phyloP scores from a whole-genome alignment of 2,888 invertebrate genomes.

The Stenolophus ochropezus region DNA sequence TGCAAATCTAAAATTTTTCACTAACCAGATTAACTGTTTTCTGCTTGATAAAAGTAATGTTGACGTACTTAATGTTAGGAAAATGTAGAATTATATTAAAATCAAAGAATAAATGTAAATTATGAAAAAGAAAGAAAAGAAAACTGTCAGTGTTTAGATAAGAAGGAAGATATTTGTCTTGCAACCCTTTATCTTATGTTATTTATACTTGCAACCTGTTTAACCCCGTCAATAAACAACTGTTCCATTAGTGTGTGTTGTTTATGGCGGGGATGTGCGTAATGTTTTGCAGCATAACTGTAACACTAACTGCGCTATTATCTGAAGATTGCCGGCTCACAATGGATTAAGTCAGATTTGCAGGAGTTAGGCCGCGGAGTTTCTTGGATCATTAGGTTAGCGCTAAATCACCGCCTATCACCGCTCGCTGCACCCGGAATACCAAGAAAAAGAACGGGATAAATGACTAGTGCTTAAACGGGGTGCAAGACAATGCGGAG shows the following conservation, averaged over 20 bases:
- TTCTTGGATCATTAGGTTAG: constrained; percentile 59
- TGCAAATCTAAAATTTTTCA: too few relatives aligned
- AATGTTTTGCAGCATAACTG: constrained; percentile 57
- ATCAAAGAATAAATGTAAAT: too few relatives aligned
- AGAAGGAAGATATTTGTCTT: too few relatives aligned
- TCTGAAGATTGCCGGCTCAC: constrained; percentile 60
- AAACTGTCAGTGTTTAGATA: too few relatives aligned
- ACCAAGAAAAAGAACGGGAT: constrained; percentile 1
- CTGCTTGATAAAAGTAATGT: too few relatives aligned
- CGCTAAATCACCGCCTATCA: constrained; percentile 42
- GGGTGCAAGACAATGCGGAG: not conserved
- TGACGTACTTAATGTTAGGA: too few relatives aligned
- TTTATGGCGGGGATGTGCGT: constrained; percentile 52
- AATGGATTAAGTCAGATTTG: constrained; percentile 61
- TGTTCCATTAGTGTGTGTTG: constrained; percentile 51
- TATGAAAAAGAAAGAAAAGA: too few relatives aligned
- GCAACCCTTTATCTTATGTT: not conserved
- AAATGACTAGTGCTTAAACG: constrained; percentile 4
- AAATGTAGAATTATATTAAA: too few relatives aligned
- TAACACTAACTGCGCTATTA: constrained; percentile 59
- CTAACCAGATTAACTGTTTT: too few relatives aligned
- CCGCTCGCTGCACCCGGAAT: not conserved
- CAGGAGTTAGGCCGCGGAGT: constrained; percentile 50
- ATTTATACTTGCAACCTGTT: constrained; percentile 24
- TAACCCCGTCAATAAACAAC: constrained; percentile 54